Percentiles rank a stretch among this genome's conserved stretches.
Conservation (phyloP, 2,113 vertebrate species). For the Misgurnus mizolepis region DNA sequence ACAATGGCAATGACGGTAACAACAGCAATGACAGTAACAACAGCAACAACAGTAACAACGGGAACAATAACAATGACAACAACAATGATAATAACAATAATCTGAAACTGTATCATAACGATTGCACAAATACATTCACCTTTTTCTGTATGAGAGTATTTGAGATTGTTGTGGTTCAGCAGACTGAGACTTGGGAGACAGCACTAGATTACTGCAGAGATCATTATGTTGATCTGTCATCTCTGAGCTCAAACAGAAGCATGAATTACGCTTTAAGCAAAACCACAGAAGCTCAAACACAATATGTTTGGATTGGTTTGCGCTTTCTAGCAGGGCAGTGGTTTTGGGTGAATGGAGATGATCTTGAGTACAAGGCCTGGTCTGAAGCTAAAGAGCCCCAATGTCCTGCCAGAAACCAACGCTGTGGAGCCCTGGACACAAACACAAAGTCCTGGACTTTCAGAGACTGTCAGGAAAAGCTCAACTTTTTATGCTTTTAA, state of each 20-base stretch:
- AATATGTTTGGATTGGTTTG: constrained; percentile 26
- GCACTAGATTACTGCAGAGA: constrained; percentile 30
- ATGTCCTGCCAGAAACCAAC: constrained; percentile 8
- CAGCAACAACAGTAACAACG: no score
- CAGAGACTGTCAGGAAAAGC: constrained; percentile 26
- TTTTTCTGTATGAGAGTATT: constrained; percentile 23
- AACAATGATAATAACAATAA: no score
- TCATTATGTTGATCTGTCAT: constrained; percentile 1
- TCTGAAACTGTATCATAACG: not conserved
- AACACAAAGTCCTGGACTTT: not conserved
- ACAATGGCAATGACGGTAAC: no score
- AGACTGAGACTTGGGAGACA: constrained; percentile 15
- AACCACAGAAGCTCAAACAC: not conserved
- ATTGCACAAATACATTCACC: not conserved
- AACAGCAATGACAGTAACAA: no score
- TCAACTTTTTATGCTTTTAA: constrained; percentile 17
- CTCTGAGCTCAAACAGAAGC: not conserved
- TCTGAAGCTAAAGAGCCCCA: not conserved
- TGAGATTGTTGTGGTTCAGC: not conserved
- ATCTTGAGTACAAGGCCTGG: not conserved
- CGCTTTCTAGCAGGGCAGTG: constrained; percentile 8
- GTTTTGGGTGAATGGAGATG: constrained; percentile 21
- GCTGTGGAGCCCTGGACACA: constrained; percentile 23
- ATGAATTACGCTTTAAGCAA: not conserved
- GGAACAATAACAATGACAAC: no score